These are phyloP conservation scores for Augochlora pura DNA, from an alignment of 1,140 invertebrate genomes.

Conservation along the genomic window DNA sequence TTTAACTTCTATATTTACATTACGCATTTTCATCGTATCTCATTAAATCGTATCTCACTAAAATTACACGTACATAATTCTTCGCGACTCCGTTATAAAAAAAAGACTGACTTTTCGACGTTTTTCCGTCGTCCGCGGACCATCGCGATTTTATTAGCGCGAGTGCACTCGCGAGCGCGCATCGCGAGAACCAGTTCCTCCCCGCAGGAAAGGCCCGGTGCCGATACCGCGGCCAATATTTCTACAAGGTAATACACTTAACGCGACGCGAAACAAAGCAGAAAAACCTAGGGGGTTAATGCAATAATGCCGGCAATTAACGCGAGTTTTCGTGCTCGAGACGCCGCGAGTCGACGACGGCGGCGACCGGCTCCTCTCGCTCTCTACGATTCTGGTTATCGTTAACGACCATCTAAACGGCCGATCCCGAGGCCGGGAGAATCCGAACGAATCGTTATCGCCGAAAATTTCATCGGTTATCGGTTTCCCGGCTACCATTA, in stretches of 20 bases:
- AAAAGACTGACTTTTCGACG: no score
- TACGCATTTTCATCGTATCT: no score
- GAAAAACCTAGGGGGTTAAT: conserved; percentile 12
- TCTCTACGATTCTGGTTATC: neutral
- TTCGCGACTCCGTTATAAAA: no score
- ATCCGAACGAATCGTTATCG: neutral
- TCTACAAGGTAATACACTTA: conserved; percentile 48
- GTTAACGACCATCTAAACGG: neutral
- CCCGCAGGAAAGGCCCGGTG: conserved; percentile 31
- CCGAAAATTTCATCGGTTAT: neutral
- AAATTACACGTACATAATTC: no score
- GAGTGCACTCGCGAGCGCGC: no score
- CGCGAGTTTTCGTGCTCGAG: conserved; percentile 11
- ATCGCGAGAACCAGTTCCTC: conserved; percentile 37
- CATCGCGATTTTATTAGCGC: conserved; percentile 35
- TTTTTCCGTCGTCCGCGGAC: neutral
- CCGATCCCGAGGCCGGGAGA: neutral
- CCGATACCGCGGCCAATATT: conserved; percentile 32
- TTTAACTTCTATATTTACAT: no score
- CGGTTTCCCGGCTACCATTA: neutral
- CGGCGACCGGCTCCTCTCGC: neutral
- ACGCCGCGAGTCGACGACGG: neutral
- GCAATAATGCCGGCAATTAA: conserved; percentile 28
- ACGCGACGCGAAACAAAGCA: conserved; percentile 10
- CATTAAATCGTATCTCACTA: no score